These are phyloP conservation scores for Apeltes quadracus DNA, from an alignment of 2,113 vertebrate species.

Conservation along the genomic window DNA sequence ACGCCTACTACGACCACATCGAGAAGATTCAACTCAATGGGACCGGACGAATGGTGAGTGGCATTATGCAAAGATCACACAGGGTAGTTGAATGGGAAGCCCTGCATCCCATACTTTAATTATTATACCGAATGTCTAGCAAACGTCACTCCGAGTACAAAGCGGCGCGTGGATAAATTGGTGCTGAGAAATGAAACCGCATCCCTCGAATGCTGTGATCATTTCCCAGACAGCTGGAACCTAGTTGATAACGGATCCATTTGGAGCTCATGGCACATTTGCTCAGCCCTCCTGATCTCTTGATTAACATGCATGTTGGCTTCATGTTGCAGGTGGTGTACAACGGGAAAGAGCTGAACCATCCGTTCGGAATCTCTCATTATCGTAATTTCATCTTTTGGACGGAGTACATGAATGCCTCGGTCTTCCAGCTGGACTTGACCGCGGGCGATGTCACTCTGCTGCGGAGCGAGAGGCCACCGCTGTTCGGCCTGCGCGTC, in stretches of 20 bases:
- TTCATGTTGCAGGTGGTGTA: constrained; percentile 87
- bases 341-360: constrained; percentile 94
- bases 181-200: constrained; percentile 58
- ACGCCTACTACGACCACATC: constrained; percentile 98
- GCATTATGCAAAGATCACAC: not conserved
- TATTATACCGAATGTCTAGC: constrained; percentile 67
- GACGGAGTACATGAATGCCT: constrained; percentile 99
- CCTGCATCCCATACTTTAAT: constrained; percentile 45
- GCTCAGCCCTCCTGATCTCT: constrained; percentile 31
- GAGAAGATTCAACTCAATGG: constrained; percentile 96
- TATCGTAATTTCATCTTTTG: constrained; percentile 93
- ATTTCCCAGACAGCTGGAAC: constrained; percentile 47
- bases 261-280: constrained; percentile 13
- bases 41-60: constrained; percentile 90
- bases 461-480: constrained; percentile 91
- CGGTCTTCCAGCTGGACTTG: constrained; percentile 95
- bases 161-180: constrained; percentile 53
- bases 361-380: constrained; percentile 96
- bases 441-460: constrained; percentile 87
- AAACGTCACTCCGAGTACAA: constrained; percentile 66
- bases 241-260: constrained; percentile 46
- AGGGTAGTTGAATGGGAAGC: constrained; percentile 7
- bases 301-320: constrained; percentile 35
- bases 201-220: constrained; percentile 60
- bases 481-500: constrained; percentile 93